These are phyloP conservation scores for Bubo scandiacus DNA, from an alignment of 2,113 vertebrate species.

Conservation along the genomic window DNA sequence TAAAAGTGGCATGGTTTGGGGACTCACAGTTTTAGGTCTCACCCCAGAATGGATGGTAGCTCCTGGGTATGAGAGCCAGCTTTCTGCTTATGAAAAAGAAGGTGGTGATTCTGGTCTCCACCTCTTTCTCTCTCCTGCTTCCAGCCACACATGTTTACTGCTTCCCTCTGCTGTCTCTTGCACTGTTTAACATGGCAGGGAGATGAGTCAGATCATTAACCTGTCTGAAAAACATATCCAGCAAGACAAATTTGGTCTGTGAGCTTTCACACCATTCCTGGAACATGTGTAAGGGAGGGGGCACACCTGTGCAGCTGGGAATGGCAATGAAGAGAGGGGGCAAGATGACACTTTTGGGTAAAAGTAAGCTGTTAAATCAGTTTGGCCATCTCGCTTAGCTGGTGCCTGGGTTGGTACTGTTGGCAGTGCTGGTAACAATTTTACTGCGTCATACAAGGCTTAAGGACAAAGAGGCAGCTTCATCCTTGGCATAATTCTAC, in stretches of 20 bases:
- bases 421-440: not conserved
- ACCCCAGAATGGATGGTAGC: not conserved
- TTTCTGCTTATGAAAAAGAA: not conserved
- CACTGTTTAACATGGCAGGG: not conserved
- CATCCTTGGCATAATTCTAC: not conserved
- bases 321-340: accelerated
- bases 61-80: not conserved
- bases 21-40: not conserved
- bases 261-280: not conserved
- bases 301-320: not conserved
- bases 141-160: not conserved
- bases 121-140: not conserved
- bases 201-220: not conserved
- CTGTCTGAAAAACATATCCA: not conserved
- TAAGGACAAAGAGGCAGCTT: not conserved
- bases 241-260: not conserved
- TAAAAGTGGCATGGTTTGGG: not conserved
- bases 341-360: not conserved
- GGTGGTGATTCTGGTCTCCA: not conserved
- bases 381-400: not conserved
- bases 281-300: not conserved
- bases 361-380: not conserved
- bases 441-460: not conserved
- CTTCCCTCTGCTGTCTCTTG: not conserved
- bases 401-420: not conserved